Evolutionary conservation across 2,888 invertebrate species (phyloP).

Genomic region (Oligia strigilis): DNA sequence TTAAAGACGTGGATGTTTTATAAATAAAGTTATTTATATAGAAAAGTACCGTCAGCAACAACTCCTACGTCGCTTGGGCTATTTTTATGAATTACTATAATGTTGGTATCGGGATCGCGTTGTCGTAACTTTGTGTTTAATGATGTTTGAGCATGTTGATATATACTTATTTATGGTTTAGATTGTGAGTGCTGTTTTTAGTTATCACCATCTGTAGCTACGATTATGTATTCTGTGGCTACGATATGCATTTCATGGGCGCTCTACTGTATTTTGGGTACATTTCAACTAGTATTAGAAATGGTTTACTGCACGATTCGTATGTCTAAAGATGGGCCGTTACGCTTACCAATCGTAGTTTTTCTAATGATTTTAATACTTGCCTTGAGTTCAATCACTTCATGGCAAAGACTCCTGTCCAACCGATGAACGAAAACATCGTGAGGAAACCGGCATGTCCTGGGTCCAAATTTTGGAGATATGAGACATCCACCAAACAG

Average conservation of each 20-base stretch:
- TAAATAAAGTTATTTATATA: slow-evolving; percentile 72
- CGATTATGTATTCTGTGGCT: background rate
- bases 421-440: too few species aligned
- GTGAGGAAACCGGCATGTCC: too few species aligned
- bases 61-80: slow-evolving; percentile 69
- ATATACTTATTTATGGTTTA: slow-evolving; percentile 32
- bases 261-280: background rate
- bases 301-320: background rate
- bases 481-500: too few species aligned
- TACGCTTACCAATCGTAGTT: background rate
- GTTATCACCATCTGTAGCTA: background rate
- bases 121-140: slow-evolving; percentile 41
- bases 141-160: slow-evolving; percentile 24
- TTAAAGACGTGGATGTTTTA: slow-evolving; percentile 72
- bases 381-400: background rate
- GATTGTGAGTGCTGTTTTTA: slow-evolving; percentile 2
- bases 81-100: slow-evolving; percentile 69
- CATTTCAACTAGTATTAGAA: background rate
- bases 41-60: slow-evolving; percentile 68
- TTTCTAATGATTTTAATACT: background rate
- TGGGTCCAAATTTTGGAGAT: too few species aligned
- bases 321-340: background rate
- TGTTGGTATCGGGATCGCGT: slow-evolving; percentile 46
- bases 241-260: background rate
- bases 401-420: background rate